Evolutionary conservation across 2,113 vertebrate species (phyloP).

Genomic region (Chionodraco myersi): DNA sequence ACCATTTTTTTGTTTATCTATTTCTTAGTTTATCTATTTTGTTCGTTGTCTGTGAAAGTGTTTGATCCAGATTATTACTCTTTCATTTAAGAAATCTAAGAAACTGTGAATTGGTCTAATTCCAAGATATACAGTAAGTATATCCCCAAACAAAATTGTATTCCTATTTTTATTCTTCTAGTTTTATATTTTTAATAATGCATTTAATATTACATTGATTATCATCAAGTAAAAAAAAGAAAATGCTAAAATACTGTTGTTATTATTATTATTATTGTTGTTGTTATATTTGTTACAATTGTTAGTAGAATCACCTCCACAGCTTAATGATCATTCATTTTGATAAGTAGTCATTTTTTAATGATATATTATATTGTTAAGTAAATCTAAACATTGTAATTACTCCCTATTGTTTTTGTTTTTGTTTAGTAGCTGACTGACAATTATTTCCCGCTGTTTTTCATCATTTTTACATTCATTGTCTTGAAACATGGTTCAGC

Average conservation of each 20-base stretch:
- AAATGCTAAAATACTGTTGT: background rate
- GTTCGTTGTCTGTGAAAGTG: background rate
- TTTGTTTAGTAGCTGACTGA: background rate
- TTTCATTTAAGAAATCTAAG: too few relatives aligned
- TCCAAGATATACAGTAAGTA: background rate
- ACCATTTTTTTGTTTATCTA: background rate
- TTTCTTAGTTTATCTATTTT: background rate
- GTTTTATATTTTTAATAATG: background rate
- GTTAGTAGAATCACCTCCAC: background rate
- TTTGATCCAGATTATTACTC: background rate
- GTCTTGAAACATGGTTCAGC: slow-evolving; percentile 3
- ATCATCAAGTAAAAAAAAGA: background rate
- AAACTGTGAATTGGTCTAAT: background rate
- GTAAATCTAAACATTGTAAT: background rate
- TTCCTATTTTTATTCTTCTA: background rate
- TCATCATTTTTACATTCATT: background rate
- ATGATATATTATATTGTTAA: background rate
- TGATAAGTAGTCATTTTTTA: background rate
- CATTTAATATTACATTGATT: background rate
- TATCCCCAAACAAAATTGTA: too few relatives aligned
- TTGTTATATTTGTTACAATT: background rate
- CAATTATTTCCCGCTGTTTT: background rate
- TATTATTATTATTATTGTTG: too few relatives aligned
- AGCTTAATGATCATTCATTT: background rate
- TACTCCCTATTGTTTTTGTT: background rate